Conservation (phyloP, 2,888 invertebrate species). For the Holacanthella duospinosa region DNA sequence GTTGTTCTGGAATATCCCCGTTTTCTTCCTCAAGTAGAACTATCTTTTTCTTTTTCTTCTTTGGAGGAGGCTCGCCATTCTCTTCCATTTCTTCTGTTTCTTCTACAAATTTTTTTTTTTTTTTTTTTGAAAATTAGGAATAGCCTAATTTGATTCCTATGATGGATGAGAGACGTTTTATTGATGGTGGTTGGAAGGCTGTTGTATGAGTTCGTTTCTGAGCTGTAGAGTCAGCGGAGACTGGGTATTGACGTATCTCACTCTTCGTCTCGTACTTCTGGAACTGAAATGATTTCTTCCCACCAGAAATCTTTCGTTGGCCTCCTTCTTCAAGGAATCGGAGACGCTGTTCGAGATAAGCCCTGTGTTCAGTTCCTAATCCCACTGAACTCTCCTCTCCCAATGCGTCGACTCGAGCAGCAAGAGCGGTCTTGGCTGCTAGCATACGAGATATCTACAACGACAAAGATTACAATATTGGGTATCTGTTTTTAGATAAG, state of each 20-base stretch:
- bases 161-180: background rate
- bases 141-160: background rate
- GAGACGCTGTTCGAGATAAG: slow-evolving; percentile 71
- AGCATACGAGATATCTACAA: slow-evolving; percentile 70
- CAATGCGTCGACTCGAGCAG: slow-evolving; percentile 87
- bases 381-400: slow-evolving; percentile 78
- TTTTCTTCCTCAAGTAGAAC: slow-evolving; percentile 2
- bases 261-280: slow-evolving; percentile 80
- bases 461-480: background rate
- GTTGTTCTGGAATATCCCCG: background rate
- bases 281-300: slow-evolving; percentile 57
- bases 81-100: background rate
- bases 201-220: slow-evolving; percentile 54
- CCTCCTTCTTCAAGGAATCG: slow-evolving; percentile 70
- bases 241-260: slow-evolving; percentile 68
- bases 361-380: slow-evolving; percentile 79
- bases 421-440: slow-evolving; percentile 89
- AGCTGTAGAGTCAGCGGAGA: slow-evolving; percentile 70
- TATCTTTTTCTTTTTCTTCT: slow-evolving; percentile 8
- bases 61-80: slow-evolving; percentile 1
- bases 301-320: slow-evolving; percentile 44
- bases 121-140: background rate
- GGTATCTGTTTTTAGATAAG: background rate
- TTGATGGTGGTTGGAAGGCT: slow-evolving; percentile 27
- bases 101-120: background rate